Percentiles rank a stretch among this genome's conserved stretches.
Evolutionary conservation across 2,797 vertebrate species (phyloP).

Genomic region (Vespertilio murinus): DNA sequence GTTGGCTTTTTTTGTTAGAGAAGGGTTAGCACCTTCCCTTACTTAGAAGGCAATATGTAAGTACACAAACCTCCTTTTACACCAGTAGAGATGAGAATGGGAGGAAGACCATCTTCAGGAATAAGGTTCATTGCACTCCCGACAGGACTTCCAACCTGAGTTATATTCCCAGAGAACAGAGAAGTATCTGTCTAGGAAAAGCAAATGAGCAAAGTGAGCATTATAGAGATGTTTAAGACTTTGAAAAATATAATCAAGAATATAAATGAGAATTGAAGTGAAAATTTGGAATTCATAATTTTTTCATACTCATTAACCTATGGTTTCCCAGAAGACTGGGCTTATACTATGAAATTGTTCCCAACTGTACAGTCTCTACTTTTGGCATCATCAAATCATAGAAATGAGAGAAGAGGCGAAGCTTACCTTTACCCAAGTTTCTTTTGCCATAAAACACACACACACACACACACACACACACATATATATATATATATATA

Average conservation of each 20-base stretch:
- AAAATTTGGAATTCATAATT: constrained; percentile 43
- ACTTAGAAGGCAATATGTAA: not conserved
- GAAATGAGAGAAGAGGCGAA: constrained; percentile 8
- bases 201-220: constrained; percentile 59
- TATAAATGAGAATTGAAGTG: constrained; percentile 32
- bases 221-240: constrained; percentile 56
- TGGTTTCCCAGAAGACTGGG: not conserved
- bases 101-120: constrained; percentile 98
- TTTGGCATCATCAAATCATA: constrained; percentile 6
- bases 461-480: too few species aligned
- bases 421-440: not conserved
- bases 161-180: constrained; percentile 86
- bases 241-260: constrained; percentile 25
- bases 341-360: constrained; percentile 20
- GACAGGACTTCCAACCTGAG: constrained; percentile 93
- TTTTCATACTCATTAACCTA: not conserved
- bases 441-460: constrained; percentile 12
- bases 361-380: not conserved
- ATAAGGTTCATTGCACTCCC: constrained; percentile 97
- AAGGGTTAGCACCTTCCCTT: not conserved
- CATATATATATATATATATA: too few species aligned
- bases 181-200: constrained; percentile 84
- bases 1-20: not conserved
- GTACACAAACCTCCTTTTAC: constrained; percentile 97
- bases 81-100: constrained; percentile 99